A percentile compares a stretch with the other conserved stretches of the same genome.
phyloP scores from a whole-genome alignment of 2,888 invertebrate species.

The Brassicogethes aeneus region DNA sequence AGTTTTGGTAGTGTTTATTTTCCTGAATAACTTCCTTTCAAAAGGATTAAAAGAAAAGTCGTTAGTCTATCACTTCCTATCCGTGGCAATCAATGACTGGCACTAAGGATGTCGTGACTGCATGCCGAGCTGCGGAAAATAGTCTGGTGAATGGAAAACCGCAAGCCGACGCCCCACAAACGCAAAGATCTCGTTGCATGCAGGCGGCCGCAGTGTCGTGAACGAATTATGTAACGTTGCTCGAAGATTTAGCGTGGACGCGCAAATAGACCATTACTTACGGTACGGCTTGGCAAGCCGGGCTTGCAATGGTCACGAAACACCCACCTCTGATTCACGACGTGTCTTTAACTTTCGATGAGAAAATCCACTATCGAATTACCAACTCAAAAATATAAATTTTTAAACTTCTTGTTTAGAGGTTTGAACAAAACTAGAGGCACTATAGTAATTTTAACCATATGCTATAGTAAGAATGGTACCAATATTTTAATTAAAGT shows the following conservation, averaged over 20 bases:
- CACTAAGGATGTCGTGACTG: slow-evolving; percentile 18
- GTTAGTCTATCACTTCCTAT: too few relatives aligned
- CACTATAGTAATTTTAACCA: too few relatives aligned
- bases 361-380: too few relatives aligned
- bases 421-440: too few relatives aligned
- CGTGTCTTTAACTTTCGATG: not conserved
- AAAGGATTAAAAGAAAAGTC: too few relatives aligned
- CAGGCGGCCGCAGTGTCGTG: slow-evolving; percentile 13
- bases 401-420: too few relatives aligned
- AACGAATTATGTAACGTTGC: not conserved
- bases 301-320: not conserved
- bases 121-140: not conserved
- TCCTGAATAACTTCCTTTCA: not conserved
- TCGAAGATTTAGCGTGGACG: not conserved
- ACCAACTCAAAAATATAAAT: too few relatives aligned
- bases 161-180: slow-evolving; percentile 18
- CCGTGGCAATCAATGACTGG: slow-evolving; percentile 20
- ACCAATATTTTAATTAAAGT: too few relatives aligned
- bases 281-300: too few relatives aligned
- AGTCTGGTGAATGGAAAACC: slow-evolving; percentile 18
- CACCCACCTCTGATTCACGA: not conserved
- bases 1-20: too few relatives aligned
- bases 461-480: too few relatives aligned
- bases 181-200: slow-evolving; percentile 29
- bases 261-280: not conserved